These are phyloP conservation scores for Leucozona laternaria DNA, from an alignment of 2,888 invertebrate species.

Conservation along the genomic window DNA sequence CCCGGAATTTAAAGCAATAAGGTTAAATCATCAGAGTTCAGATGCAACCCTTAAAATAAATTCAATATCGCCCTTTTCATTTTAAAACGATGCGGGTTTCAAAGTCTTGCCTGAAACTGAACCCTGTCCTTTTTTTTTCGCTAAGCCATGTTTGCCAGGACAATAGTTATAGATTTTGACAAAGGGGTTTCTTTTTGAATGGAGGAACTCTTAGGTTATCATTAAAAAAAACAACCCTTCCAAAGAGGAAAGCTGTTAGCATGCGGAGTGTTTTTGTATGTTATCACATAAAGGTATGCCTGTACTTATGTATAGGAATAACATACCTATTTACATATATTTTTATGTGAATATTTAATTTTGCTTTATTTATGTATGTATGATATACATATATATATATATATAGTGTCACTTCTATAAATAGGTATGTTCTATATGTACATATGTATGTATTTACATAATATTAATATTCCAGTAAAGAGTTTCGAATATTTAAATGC, in stretches of 20 bases:
- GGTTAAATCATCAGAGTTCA: background rate
- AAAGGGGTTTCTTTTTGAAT: background rate
- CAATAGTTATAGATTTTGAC: constrained; percentile 7
- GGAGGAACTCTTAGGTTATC: background rate
- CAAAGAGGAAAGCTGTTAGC: background rate
- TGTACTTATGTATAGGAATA: too few relatives aligned
- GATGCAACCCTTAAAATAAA: background rate
- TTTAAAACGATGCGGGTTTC: background rate
- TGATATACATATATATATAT: too few relatives aligned
- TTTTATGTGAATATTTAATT: background rate
- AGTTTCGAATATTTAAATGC: too few relatives aligned
- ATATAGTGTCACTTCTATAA: too few relatives aligned
- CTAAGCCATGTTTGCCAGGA: constrained; percentile 8
- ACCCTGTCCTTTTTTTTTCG: constrained; percentile 3
- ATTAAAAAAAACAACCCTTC: constrained; percentile 9
- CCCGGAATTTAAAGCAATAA: background rate
- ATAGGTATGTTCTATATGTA: too few relatives aligned
- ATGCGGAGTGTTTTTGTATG: background rate
- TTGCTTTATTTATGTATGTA: too few relatives aligned
- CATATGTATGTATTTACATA: too few relatives aligned
- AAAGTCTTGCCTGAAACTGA: background rate
- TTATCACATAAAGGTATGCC: background rate
- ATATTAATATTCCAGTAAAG: too few relatives aligned
- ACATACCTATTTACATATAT: background rate
- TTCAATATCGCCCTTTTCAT: constrained; percentile 5